A percentile compares a stretch with the other conserved stretches of the same genome.
Conservation (phyloP, 2,888 invertebrate genomes). For the Chloromyia formosa region DNA sequence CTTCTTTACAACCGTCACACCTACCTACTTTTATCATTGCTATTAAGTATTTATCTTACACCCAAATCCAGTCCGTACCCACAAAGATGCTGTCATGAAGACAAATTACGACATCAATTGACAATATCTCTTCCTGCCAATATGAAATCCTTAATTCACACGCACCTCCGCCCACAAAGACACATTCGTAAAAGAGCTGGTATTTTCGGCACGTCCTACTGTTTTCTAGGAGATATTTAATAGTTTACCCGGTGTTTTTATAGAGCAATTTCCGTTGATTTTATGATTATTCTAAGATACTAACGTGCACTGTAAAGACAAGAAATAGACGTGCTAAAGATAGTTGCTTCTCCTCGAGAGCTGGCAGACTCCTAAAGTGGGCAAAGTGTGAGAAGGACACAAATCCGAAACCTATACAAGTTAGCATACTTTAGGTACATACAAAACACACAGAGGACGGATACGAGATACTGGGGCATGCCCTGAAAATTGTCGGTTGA, state of each 20-base stretch:
- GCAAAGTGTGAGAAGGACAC: not conserved
- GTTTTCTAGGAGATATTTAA: constrained; percentile 2
- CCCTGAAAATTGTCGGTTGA: constrained; percentile 1
- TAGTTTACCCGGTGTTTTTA: constrained; percentile 1
- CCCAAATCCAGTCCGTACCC: no score
- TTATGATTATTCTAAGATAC: constrained; percentile 6
- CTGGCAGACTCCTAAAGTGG: not conserved
- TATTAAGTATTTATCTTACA: no score
- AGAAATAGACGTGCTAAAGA: not conserved
- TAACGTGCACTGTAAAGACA: not conserved
- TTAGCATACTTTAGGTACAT: not conserved
- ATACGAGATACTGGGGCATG: not conserved
- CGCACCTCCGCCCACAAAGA: not conserved
- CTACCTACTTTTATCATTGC: no score
- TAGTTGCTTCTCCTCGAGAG: no score
- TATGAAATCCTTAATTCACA: not conserved
- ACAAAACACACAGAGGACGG: not conserved
- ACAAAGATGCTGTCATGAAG: not conserved
- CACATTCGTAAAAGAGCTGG: not conserved
- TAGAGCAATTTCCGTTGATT: constrained; percentile 10
- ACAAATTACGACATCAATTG: constrained; percentile 7
- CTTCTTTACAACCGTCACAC: no score
- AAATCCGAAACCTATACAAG: not conserved
- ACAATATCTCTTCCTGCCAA: constrained; percentile 3
- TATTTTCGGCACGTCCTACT: not conserved